Evolutionary conservation across 1,140 invertebrate genomes (phyloP).

Genomic region (Batillaria attramentaria): DNA sequence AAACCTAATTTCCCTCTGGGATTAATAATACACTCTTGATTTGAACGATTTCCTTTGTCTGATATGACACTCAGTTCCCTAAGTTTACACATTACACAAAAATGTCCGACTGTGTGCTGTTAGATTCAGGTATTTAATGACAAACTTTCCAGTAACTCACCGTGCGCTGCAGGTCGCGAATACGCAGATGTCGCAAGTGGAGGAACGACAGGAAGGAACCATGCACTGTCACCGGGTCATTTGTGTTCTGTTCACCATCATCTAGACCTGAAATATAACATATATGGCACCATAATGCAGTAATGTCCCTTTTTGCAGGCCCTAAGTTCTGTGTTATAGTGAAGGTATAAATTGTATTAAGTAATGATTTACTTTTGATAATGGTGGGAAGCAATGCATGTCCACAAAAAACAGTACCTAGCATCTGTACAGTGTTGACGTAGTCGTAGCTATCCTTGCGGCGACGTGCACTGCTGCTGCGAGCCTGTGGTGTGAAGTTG

Average conservation of each 20-base stretch:
- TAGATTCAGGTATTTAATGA: too few relatives aligned
- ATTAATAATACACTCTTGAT: too few relatives aligned
- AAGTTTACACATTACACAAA: too few relatives aligned
- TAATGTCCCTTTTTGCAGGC: conserved; percentile 68
- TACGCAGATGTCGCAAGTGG: conserved; percentile 67
- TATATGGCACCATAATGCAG: conserved; percentile 66
- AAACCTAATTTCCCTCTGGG: too few relatives aligned
- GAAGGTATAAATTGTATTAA: too few relatives aligned
- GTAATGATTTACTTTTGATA: too few relatives aligned
- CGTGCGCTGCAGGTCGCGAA: conserved; percentile 68
- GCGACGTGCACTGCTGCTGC: conserved; percentile 54
- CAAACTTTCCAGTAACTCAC: conserved; percentile 47
- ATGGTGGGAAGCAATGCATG: too few relatives aligned
- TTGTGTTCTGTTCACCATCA: conserved; percentile 67
- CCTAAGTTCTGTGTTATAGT: too few relatives aligned
- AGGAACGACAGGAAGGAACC: conserved; percentile 70
- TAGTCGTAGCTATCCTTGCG: conserved; percentile 69
- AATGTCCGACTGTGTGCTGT: too few relatives aligned
- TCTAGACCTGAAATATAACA: conserved; percentile 70
- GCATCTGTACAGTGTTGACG: conserved; percentile 66
- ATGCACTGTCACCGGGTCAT: conserved; percentile 61
- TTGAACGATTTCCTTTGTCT: too few relatives aligned
- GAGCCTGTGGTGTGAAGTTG: conserved; percentile 41
- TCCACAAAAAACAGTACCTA: too few relatives aligned
- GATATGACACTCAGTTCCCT: too few relatives aligned